Base-by-base conservation (phyloP, 2,888 invertebrate species). In the Tiphia femorata region DNA sequence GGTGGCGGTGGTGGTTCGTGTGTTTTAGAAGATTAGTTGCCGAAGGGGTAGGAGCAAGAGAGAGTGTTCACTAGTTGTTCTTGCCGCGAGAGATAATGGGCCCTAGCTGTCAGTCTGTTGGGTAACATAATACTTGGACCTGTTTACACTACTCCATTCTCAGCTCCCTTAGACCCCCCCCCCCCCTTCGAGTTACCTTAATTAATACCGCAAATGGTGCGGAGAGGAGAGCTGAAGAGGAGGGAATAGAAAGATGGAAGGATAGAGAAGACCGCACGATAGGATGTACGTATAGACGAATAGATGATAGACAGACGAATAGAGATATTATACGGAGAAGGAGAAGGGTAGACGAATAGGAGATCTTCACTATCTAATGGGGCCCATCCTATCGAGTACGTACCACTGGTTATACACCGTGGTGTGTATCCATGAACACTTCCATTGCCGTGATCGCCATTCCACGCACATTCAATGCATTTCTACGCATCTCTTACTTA, bases 121-220 rank as follows among this genome's bases (percentile, higher is more conserved):
- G 70, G 75, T 76, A 76, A 72, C 76, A 75, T 76, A 73, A 76
- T 76, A 76, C 73, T 73, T 72, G 67, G 69, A 70, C 72, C 64
- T 76, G 73, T 76, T 77, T 77, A 73, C 75, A 71, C 64, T 73
- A 70, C 59, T 62, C 65, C 59, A 47, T 70, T 64, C 46, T 54
- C 51, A 47, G 37, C 27, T 30, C 40, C 52, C 47, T 41, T 6
- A 25, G 25, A 19, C 37, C 41, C 56, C 38, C 54, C 42, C 61
- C 59, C 46, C 43, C 55, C 63, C 67, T 67, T 63, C 72, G 64
- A 60, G 67, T 70, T 70, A 67, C 68, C 70, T 73, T 73, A 75
- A 76, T 75, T 76, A 75, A 75, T 74, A 72, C 68, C 62, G 53
- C 67, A 64, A 76, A 69, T 58, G 63, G 48, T 29, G 53, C 49